Evolutionary conservation across 2,113 vertebrate species (phyloP), one percentile per base, ranked within the genome.

Genomic region (Pyxicephalus adspersus): DNA sequence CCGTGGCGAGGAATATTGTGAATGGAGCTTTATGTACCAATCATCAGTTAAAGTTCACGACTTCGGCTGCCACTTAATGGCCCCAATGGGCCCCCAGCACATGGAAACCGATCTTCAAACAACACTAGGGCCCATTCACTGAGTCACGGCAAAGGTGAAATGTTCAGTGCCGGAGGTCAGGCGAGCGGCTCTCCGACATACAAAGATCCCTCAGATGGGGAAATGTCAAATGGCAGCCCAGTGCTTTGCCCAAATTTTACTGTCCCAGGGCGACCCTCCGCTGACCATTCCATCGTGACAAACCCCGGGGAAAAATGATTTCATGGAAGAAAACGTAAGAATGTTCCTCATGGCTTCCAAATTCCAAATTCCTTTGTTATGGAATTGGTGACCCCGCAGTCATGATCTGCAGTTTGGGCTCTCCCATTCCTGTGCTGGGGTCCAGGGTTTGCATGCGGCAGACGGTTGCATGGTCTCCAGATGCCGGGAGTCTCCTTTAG

Each of bases 161-260:
- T 16, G 58, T 19, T 50, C 19, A 28, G 26, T 34, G 16, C 17
- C 23, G 3, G 18, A 26, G 74, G 58, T 76, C 74, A 51, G 58
- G 31, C 22, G 50, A 13, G 73, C 22, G 4, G 57, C 19, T 5
- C 22, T 50, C 15, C 6, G 55, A 28, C 25, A 13, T 5, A 76
- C 74, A 76, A 76, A 26, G 58, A 63, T 4, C 58, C 60, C 26
- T 64, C 34, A 64, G 34, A 76, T 25, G 25, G 34, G 22, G 26
- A 76, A 76, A 76, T 64, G 74, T 76, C 74, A 76, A 19, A 63
- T 54, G 45, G 50, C 25, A 19, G n/a, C 19, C 25, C 19, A 25
- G 34, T 18, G 9, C 28, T 68, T 20, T 7, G 38, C 20, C 31
- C 15, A 70, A 54, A 52, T 17, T 15, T 54, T 1, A 26, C 20